Conservation (phyloP, 2,888 invertebrate genomes). For the Sipha maydis region DNA sequence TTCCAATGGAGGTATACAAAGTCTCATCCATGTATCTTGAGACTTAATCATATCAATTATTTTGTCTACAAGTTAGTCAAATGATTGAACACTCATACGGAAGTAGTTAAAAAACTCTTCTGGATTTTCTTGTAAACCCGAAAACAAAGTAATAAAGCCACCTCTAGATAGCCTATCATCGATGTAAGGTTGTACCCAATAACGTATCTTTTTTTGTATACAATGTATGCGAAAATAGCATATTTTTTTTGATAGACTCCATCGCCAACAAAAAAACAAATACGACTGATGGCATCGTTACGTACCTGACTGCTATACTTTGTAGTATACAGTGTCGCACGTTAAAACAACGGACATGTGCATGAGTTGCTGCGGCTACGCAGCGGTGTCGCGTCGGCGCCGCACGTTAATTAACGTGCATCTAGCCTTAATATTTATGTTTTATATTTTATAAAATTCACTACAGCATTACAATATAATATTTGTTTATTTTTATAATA, state of each 20-base stretch:
- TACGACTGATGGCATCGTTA: background rate
- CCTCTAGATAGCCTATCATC: background rate
- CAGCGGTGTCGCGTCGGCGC: conserved; percentile 13
- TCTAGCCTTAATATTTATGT: background rate
- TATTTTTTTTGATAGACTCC: conserved; percentile 22
- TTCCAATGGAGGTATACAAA: background rate
- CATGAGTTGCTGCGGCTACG: conserved; percentile 9
- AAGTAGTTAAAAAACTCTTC: conserved; percentile 14
- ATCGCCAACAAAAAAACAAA: conserved; percentile 16
- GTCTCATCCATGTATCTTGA: conserved; percentile 11
- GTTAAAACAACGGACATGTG: conserved; percentile 22
- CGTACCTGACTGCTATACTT: background rate
- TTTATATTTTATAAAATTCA: background rate
- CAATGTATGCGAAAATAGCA: conserved; percentile 14
- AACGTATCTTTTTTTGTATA: conserved; percentile 12
- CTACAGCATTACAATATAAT: too few species aligned
- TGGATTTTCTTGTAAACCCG: conserved; percentile 11
- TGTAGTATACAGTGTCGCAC: conserved; percentile 2
- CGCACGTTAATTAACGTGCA: conserved; percentile 23
- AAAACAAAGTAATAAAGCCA: conserved; percentile 1
- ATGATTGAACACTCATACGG: conserved; percentile 20
- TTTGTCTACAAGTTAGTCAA: conserved; percentile 16
- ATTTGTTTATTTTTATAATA: too few species aligned
- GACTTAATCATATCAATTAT: background rate
- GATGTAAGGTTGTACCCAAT: background rate